Evolutionary conservation across 2,797 vertebrate genomes (phyloP).

Genomic region (Poecilia picta): DNA sequence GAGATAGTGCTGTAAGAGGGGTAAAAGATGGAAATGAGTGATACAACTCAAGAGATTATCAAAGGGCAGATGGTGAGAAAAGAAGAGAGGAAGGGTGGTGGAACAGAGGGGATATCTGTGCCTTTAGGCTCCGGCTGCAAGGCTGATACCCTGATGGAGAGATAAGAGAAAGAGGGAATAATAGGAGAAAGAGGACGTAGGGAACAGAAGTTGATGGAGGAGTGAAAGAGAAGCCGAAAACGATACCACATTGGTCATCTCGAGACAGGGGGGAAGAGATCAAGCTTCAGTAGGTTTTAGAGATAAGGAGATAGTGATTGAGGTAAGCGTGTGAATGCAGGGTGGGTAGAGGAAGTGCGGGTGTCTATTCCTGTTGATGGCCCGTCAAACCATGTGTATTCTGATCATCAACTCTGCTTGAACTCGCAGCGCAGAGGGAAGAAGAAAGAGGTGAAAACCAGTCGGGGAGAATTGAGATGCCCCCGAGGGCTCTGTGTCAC

Average conservation of each 20-base stretch:
- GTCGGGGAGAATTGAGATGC: conserved; percentile 37
- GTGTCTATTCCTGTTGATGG: conserved; percentile 60
- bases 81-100: conserved; percentile 58
- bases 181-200: conserved; percentile 54
- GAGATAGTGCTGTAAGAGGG: conserved; percentile 21
- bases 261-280: conserved; percentile 43
- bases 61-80: conserved; percentile 69
- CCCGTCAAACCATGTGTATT: conserved; percentile 66
- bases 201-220: conserved; percentile 53
- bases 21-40: conserved; percentile 61
- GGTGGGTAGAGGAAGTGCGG: conserved; percentile 48
- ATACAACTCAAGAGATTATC: conserved; percentile 56
- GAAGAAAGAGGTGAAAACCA: conserved; percentile 38
- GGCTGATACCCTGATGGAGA: conserved; percentile 71
- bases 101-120: conserved; percentile 69
- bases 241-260: conserved; percentile 41
- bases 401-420: conserved; percentile 52
- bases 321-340: conserved; percentile 44
- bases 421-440: conserved; percentile 22
- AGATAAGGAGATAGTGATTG: conserved; percentile 63
- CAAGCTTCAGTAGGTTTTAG: conserved; percentile 48
- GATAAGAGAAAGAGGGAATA: conserved; percentile 65
- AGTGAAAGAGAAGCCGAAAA: conserved; percentile 62
- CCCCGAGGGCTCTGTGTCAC: conserved; percentile 34
- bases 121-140: conserved; percentile 60